Percentiles rank a stretch among this genome's conserved stretches.
phyloP scores from a whole-genome alignment of 2,797 vertebrate species.

The Oreochromis mossambicus region DNA sequence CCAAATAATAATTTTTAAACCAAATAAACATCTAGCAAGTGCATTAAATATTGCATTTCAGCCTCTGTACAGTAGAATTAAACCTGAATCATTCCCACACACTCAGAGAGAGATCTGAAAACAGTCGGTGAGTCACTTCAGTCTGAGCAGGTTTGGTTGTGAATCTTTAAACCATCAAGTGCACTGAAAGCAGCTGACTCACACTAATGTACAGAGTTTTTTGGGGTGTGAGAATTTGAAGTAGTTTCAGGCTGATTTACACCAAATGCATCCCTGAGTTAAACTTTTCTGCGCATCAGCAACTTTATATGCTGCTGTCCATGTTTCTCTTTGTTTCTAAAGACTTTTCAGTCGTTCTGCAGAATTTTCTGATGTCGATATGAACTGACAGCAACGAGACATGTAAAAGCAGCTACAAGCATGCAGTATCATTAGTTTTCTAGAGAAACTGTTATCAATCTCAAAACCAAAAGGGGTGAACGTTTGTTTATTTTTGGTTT shows the following conservation, averaged over 20 bases:
- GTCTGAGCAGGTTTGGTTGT: not conserved
- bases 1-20: not conserved
- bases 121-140: conserved; percentile 15
- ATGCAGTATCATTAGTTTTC: not conserved
- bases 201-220: not conserved
- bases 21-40: not conserved
- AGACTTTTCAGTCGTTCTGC: not conserved
- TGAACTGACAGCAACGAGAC: not conserved
- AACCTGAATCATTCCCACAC: conserved; percentile 4
- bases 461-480: not conserved
- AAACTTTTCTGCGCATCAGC: not conserved
- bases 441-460: not conserved
- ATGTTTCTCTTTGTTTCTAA: not conserved
- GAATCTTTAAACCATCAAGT: not conserved
- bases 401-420: not conserved
- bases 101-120: not conserved
- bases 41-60: not conserved
- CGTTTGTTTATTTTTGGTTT: not conserved
- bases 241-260: not conserved
- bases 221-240: not conserved
- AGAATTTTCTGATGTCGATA: not conserved
- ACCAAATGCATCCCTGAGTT: not conserved
- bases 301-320: not conserved
- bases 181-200: conserved; percentile 10
- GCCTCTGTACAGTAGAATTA: not conserved